These are phyloP conservation scores for Exocentrus adspersus DNA, from an alignment of 2,888 invertebrate species.

Conservation along the genomic window DNA sequence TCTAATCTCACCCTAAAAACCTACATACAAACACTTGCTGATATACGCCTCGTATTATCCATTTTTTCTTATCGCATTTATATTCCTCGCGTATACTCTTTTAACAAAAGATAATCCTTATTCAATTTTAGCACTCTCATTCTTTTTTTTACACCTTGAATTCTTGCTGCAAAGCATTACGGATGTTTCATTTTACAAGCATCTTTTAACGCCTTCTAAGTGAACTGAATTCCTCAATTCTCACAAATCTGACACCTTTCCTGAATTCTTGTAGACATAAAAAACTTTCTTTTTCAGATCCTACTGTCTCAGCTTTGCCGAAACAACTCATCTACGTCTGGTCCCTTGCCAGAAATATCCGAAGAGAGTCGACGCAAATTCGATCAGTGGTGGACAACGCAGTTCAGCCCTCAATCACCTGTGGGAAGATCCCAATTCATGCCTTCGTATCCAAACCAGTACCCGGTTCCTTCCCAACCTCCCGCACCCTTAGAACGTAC, in stretches of 20 bases:
- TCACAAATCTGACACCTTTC: no score
- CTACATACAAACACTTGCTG: constrained; percentile 49
- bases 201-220: no score
- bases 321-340: constrained; percentile 73
- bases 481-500: constrained; percentile 63
- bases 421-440: constrained; percentile 60
- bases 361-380: constrained; percentile 90
- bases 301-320: constrained; percentile 86
- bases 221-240: no score
- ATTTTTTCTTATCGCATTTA: constrained; percentile 36
- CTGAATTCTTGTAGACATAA: no score
- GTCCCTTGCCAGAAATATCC: constrained; percentile 76
- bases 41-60: constrained; percentile 48
- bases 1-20: constrained; percentile 53
- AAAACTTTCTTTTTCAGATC: constrained; percentile 68
- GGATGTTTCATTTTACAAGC: no score
- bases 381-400: constrained; percentile 89
- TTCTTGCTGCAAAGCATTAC: neutral
- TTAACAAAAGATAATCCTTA: constrained; percentile 11
- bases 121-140: constrained; percentile 1
- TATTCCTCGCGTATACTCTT: constrained; percentile 21
- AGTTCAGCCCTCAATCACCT: constrained; percentile 71
- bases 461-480: constrained; percentile 63
- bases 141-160: constrained; percentile 4
- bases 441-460: constrained; percentile 65